Evolutionary conservation across 2,797 vertebrate species (phyloP).

Genomic region (Pogoniulus pusillus): DNA sequence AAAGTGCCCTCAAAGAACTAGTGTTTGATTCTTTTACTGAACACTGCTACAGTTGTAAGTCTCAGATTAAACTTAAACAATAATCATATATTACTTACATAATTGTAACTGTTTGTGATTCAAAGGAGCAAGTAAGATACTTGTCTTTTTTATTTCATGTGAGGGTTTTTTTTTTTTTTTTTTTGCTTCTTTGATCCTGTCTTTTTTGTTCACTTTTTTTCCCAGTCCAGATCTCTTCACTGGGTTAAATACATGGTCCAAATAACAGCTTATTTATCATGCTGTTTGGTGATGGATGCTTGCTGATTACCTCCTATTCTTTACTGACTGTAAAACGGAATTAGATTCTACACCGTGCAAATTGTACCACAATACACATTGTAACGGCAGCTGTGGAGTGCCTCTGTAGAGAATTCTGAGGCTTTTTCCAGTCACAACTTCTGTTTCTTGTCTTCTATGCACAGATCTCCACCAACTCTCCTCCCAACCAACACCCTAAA

Average conservation of each 20-base stretch:
- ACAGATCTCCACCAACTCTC: neutral
- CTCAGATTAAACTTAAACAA: neutral
- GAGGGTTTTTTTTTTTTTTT: neutral
- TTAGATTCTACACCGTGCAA: constrained; percentile 71
- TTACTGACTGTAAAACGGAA: constrained; percentile 70
- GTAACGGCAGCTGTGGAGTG: constrained; percentile 69
- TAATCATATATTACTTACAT: neutral
- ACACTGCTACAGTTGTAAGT: too few species aligned
- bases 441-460: constrained; percentile 66
- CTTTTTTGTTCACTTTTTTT: neutral
- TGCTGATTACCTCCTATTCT: constrained; percentile 64
- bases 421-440: constrained; percentile 61
- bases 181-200: neutral
- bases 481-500: constrained; percentile 46
- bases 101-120: neutral
- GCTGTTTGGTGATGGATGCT: constrained; percentile 63
- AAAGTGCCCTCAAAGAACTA: too few species aligned
- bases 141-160: neutral
- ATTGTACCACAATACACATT: constrained; percentile 64
- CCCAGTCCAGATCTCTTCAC: constrained; percentile 31
- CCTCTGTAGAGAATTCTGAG: constrained; percentile 49
- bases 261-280: constrained; percentile 67
- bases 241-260: constrained; percentile 53
- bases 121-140: neutral
- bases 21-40: too few species aligned